Evolutionary conservation across 2,888 invertebrate genomes (phyloP), one percentile per base, ranked within the genome.

Genomic region (Crocallis elinguaria): DNA sequence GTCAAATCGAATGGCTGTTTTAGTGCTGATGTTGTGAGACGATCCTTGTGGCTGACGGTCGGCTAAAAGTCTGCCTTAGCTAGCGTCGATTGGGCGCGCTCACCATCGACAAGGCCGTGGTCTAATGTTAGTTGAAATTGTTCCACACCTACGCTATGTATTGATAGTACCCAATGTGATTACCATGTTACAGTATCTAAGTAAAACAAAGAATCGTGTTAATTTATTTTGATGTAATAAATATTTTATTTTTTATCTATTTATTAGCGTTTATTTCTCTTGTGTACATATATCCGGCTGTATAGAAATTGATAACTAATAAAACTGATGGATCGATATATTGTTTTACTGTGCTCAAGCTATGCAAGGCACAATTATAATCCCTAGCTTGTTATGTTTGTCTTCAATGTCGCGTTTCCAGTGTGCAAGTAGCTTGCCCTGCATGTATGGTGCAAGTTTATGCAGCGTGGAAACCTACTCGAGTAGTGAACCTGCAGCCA

Each of bases 221-320:
- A 79, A 81, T 81, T 82, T 82, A 81, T 79, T 81, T 75, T 73
- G 60, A 56, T 74, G 76, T 74, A 75, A 77, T 77, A 76, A 71
- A 72, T 73, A 72, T 77, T 75, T 77, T 77, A n/a, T 75, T 71
- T 73, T 71, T 43, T 69, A 61, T 70, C 67, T 67, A 57, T 60
- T 64, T 65, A 50, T 64, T 63, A 51, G 64, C 54, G 42, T 64
- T 61, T 39, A 52, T 64, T 65, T 62, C 21, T 65, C 14, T 64
- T 68, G 57, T 57, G 56, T 65, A 57, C 64, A 61, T 49, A 60
- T 69, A 64, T 43, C 37, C 48, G 49, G 62, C 42, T 67, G 62
- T 55, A 57, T 64, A 54, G 21, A 14, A 54, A 46, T 50, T 49
- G 32, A 43, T 43, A 13, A 50, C 13, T 45, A 69, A 67, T 72